These are phyloP conservation scores for Apis laboriosa DNA, from an alignment of 1,140 invertebrate genomes.

Conservation along the genomic window DNA sequence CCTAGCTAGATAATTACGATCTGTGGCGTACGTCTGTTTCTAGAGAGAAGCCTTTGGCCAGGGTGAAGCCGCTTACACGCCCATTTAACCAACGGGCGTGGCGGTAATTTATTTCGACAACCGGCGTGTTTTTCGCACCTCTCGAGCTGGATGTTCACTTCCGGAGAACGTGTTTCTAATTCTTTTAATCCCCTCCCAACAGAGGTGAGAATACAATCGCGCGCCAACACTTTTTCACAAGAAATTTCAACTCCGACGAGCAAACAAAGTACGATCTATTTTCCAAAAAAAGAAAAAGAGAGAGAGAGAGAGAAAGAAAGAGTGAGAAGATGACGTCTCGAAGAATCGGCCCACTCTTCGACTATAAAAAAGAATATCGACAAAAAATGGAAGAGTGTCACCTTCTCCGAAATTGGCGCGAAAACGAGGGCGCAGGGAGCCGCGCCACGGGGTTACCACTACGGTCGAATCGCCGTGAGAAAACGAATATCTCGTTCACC, in stretches of 20 bases:
- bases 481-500: slow-evolving; percentile 31
- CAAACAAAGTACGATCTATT: too few species aligned
- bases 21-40: slow-evolving; percentile 38
- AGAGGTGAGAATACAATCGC: background rate
- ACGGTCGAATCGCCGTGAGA: slow-evolving; percentile 58
- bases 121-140: slow-evolving; percentile 9
- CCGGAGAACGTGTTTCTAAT: too few species aligned
- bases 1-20: slow-evolving; percentile 57
- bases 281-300: too few species aligned
- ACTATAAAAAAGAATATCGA: too few species aligned
- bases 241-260: too few species aligned
- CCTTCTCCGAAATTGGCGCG: background rate
- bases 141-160: too few species aligned
- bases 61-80: slow-evolving; percentile 44
- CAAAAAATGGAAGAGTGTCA: too few species aligned
- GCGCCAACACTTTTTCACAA: too few species aligned
- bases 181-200: background rate
- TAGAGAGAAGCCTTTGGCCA: background rate
- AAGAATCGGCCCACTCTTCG: too few species aligned
- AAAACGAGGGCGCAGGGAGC: slow-evolving; percentile 4
- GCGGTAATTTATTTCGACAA: slow-evolving; percentile 33
- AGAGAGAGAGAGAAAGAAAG: too few species aligned
- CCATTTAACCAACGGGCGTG: slow-evolving; percentile 34
- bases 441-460: slow-evolving; percentile 24
- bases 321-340: too few species aligned